phyloP scores from a whole-genome alignment of 2,888 invertebrate genomes.

The Conops quadrifasciatus region DNA sequence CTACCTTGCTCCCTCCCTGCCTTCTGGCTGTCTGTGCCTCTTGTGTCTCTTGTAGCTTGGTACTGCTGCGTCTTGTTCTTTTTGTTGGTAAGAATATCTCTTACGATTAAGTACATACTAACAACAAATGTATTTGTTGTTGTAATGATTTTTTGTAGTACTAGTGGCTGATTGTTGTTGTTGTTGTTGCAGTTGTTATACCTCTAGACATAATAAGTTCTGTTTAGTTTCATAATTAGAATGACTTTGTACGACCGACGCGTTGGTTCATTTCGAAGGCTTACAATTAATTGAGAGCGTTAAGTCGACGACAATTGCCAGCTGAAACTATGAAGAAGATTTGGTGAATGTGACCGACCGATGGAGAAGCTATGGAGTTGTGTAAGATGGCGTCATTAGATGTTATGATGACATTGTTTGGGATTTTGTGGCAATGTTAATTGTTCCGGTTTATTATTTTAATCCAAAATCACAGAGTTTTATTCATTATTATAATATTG shows the following conservation, averaged over 20 bases:
- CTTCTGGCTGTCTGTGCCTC: not conserved
- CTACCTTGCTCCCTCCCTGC: not conserved
- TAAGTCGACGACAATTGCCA: slow-evolving; percentile 41
- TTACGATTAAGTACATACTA: not conserved
- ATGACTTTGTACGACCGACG: slow-evolving; percentile 45
- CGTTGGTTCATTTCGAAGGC: slow-evolving; percentile 46
- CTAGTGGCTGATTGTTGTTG: not conserved
- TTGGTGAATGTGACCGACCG: slow-evolving; percentile 36
- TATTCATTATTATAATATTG: too few relatives aligned
- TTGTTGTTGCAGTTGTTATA: slow-evolving; percentile 5
- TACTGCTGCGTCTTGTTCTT: not conserved
- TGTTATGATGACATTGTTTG: slow-evolving; percentile 25
- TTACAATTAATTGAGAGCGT: slow-evolving; percentile 61
- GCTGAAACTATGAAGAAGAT: too few relatives aligned
- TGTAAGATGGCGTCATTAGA: too few relatives aligned
- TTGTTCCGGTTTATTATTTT: too few relatives aligned
- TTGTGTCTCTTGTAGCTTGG: not conserved
- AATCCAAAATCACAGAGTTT: too few relatives aligned
- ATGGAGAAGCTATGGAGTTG: too few relatives aligned
- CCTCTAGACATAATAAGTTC: slow-evolving; percentile 56
- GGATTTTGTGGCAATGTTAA: slow-evolving; percentile 24
- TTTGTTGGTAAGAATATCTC: not conserved
- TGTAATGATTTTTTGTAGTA: not conserved
- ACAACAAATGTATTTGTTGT: not conserved
- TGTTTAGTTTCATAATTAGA: slow-evolving; percentile 61